Conservation (phyloP, 1,140 invertebrate genomes). For the Anastrepha ludens region DNA sequence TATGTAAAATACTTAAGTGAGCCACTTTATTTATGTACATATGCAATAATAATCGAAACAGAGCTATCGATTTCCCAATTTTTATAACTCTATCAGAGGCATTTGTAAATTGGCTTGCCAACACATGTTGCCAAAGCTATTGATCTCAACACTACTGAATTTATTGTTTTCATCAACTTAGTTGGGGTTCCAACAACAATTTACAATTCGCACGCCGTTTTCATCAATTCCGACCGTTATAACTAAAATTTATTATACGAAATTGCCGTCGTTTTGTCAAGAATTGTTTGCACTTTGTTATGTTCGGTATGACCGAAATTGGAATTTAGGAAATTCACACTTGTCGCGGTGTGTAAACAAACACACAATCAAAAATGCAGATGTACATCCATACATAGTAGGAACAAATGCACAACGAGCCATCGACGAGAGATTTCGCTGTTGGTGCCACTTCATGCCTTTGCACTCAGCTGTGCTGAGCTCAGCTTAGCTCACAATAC, state of each 20-base stretch:
- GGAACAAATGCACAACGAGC: too few relatives aligned
- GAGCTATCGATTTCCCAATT: too few relatives aligned
- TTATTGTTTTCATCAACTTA: background rate
- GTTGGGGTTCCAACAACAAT: constrained; percentile 3
- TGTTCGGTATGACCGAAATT: constrained; percentile 28
- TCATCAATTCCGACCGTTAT: constrained; percentile 1
- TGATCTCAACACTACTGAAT: background rate
- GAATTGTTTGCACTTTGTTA: constrained; percentile 39
- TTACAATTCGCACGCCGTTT: constrained; percentile 5
- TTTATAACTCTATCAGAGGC: too few relatives aligned
- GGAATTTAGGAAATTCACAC: constrained; percentile 52
- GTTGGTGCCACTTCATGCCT: constrained; percentile 2
- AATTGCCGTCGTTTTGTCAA: background rate
- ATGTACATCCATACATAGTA: background rate
- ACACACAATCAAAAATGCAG: background rate
- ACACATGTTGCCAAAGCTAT: background rate
- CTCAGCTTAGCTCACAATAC: constrained; percentile 6
- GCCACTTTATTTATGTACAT: too few relatives aligned
- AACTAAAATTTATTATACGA: constrained; percentile 39
- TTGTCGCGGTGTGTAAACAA: constrained; percentile 34
- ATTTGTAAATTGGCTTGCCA: background rate
- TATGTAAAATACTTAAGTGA: too few relatives aligned
- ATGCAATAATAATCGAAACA: too few relatives aligned
- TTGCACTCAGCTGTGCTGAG: background rate
- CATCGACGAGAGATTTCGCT: constrained; percentile 26